Conservation (phyloP, 2,797 vertebrate species). For the Chloroceryle amazona region DNA sequence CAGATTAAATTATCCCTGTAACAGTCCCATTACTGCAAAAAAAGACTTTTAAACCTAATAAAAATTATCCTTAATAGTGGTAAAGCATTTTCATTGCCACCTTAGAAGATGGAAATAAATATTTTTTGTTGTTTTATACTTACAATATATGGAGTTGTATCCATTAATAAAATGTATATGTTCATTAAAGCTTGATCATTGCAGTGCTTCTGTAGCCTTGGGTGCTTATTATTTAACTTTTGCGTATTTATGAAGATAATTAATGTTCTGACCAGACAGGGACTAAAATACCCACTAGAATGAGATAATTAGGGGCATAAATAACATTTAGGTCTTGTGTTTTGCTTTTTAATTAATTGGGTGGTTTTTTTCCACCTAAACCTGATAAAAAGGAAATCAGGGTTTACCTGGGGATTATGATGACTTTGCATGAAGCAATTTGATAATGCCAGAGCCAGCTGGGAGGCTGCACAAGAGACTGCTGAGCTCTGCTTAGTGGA, state of each 20-base stretch:
- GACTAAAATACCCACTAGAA: conserved; percentile 84
- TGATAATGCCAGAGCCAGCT: rapidly evolving
- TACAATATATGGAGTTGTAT: conserved; percentile 91
- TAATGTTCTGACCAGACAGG: conserved; percentile 82
- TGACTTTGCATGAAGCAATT: background rate
- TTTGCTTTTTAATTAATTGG: conserved; percentile 75
- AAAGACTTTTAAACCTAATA: conserved; percentile 91
- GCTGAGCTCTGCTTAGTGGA: rapidly evolving
- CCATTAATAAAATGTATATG: conserved; percentile 94
- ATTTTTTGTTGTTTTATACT: conserved; percentile 88
- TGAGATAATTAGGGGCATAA: conserved; percentile 82
- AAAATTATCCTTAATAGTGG: conserved; percentile 92
- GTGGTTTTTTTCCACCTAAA: conserved; percentile 75
- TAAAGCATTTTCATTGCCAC: conserved; percentile 76
- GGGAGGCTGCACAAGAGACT: rapidly evolving
- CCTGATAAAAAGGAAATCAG: conserved; percentile 38
- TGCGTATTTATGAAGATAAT: conserved; percentile 93
- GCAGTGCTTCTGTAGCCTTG: conserved; percentile 81
- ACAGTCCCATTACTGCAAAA: conserved; percentile 80
- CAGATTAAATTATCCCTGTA: conserved; percentile 92
- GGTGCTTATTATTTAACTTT: conserved; percentile 92
- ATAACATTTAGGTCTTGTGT: conserved; percentile 73
- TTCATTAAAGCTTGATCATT: conserved; percentile 91
- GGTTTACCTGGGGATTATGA: conserved; percentile 26
- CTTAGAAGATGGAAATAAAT: conserved; percentile 86